These are phyloP conservation scores for Ceratosolen solmsi DNA, from an alignment of 1,140 invertebrate genomes.

Conservation along the genomic window DNA sequence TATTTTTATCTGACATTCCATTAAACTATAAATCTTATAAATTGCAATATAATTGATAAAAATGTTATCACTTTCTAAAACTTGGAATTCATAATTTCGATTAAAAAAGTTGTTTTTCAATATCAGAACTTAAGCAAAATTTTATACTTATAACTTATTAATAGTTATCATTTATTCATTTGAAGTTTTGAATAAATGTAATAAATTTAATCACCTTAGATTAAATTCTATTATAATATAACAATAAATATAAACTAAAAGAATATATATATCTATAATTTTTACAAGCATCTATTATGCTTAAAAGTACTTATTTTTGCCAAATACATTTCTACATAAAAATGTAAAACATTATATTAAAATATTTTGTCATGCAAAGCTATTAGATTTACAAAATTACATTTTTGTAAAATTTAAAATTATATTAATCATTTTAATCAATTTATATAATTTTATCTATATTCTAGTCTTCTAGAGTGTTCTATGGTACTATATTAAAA, in stretches of 20 bases:
- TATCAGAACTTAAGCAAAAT: constrained; percentile 1
- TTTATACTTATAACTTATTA: constrained; percentile 48
- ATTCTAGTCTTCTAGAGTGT: constrained; percentile 50
- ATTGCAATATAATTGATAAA: constrained; percentile 40
- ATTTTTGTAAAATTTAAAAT: constrained; percentile 31
- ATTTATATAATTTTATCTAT: constrained; percentile 29
- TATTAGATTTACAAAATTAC: constrained; percentile 1
- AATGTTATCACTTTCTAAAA: constrained; percentile 37
- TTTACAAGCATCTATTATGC: background rate
- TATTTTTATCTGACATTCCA: constrained; percentile 42
- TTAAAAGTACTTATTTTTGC: constrained; percentile 38
- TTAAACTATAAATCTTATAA: constrained; percentile 18
- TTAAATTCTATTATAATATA: background rate
- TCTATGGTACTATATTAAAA: constrained; percentile 47
- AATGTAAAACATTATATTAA: constrained; percentile 16
- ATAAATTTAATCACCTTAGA: constrained; percentile 1
- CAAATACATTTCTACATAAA: constrained; percentile 8
- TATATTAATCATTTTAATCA: constrained; percentile 29
- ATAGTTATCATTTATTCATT: constrained; percentile 17
- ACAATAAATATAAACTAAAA: background rate
- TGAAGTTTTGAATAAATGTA: background rate
- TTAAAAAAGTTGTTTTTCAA: constrained; percentile 26
- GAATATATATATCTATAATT: constrained; percentile 3
- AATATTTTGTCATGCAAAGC: constrained; percentile 29
- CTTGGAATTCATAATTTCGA: constrained; percentile 31